These are phyloP conservation scores for Bufo gargarizans DNA, from an alignment of 2,113 vertebrate genomes.

Conservation along the genomic window DNA sequence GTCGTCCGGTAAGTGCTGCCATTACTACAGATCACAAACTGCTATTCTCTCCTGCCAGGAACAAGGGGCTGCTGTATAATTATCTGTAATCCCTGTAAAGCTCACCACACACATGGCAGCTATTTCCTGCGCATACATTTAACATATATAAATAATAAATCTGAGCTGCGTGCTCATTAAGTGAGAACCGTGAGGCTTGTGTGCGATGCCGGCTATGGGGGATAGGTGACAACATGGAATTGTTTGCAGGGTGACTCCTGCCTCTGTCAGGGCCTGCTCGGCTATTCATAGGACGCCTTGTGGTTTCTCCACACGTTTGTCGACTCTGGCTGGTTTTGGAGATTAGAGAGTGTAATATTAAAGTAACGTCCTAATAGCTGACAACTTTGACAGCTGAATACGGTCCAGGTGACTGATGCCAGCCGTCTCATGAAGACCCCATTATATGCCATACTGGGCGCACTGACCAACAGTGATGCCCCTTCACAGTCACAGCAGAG, in stretches of 20 bases:
- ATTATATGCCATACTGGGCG: background rate
- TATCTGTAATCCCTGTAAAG: constrained; percentile 33
- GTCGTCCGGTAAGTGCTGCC: background rate
- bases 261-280: background rate
- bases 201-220: background rate
- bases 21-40: background rate
- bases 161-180: background rate
- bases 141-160: constrained; percentile 39
- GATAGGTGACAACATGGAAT: constrained; percentile 11
- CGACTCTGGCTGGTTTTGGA: background rate
- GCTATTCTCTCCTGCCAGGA: background rate
- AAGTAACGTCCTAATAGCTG: constrained; percentile 46
- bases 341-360: constrained; percentile 51
- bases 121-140: constrained; percentile 43
- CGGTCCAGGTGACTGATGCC: background rate
- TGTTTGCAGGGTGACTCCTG: background rate
- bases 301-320: constrained; percentile 22
- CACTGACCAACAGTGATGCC: background rate
- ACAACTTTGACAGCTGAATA: constrained; percentile 15
- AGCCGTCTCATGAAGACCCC: background rate
- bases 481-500: background rate
- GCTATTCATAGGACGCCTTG: constrained; percentile 1
- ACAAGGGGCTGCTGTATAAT: constrained; percentile 8
- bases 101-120: constrained; percentile 22
- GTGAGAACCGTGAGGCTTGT: background rate